Conservation (phyloP, 2,888 invertebrate genomes). For the Portevinia maculata region DNA sequence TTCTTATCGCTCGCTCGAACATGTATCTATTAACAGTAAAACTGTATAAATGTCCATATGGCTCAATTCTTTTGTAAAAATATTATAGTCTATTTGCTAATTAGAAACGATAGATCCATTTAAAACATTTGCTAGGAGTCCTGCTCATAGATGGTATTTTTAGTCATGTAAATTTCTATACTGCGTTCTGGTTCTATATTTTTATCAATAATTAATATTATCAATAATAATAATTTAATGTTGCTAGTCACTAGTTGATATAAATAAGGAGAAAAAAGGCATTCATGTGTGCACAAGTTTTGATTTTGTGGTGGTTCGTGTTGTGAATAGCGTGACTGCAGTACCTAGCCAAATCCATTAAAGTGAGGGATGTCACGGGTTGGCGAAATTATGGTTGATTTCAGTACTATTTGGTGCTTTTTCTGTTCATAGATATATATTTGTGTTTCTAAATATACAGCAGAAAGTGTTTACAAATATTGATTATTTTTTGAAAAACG, state of each 20-base stretch:
- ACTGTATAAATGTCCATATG: slow-evolving; percentile 11
- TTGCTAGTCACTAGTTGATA: slow-evolving; percentile 33
- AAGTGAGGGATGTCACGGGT: slow-evolving; percentile 43
- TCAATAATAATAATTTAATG: background rate
- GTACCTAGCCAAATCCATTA: slow-evolving; percentile 28
- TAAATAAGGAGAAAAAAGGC: slow-evolving; percentile 1
- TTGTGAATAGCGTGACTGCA: slow-evolving; percentile 62
- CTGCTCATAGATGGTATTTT: slow-evolving; percentile 3
- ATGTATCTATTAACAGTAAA: slow-evolving; percentile 33
- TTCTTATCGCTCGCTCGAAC: slow-evolving; percentile 32
- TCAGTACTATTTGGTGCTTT: slow-evolving; percentile 28
- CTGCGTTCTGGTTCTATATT: slow-evolving; percentile 26
- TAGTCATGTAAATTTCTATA: slow-evolving; percentile 1
- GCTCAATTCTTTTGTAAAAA: slow-evolving; percentile 18
- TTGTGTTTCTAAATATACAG: background rate
- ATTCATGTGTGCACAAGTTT: slow-evolving; percentile 46
- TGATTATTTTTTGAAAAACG: background rate
- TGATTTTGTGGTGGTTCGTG: slow-evolving; percentile 7
- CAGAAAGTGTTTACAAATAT: background rate
- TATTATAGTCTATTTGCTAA: slow-evolving; percentile 8
- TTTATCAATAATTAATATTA: too few relatives aligned
- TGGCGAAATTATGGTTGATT: slow-evolving; percentile 52
- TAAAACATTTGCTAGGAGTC: background rate
- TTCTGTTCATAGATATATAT: background rate
- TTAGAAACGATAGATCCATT: slow-evolving; percentile 27